Conservation (phyloP, 2,797 vertebrate genomes). For the Anolis apletophallus region DNA sequence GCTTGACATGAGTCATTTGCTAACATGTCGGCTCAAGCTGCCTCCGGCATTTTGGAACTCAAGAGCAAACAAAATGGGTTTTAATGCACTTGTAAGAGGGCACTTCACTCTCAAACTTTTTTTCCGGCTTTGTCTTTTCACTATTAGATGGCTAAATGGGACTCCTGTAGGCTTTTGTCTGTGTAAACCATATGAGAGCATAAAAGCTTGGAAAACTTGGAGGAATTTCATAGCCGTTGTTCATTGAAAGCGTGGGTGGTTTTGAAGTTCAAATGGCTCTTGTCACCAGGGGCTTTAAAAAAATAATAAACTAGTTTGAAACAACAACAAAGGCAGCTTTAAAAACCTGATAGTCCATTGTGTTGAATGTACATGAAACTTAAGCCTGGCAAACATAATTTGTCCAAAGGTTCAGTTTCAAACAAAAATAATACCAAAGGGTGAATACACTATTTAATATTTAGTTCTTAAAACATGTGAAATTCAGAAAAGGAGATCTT, state of each 20-base stretch:
- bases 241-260: conserved; percentile 76
- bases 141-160: conserved; percentile 74
- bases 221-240: conserved; percentile 67
- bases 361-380: conserved; percentile 56
- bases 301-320: conserved; percentile 62
- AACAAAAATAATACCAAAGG: conserved; percentile 39
- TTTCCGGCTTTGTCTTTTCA: conserved; percentile 57
- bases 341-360: conserved; percentile 63
- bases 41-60: conserved; percentile 68
- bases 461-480: background rate
- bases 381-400: conserved; percentile 51
- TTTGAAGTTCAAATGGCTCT: conserved; percentile 67
- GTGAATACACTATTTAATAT: background rate
- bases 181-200: conserved; percentile 69
- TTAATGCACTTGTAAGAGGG: conserved; percentile 72
- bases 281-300: conserved; percentile 63
- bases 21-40: conserved; percentile 58
- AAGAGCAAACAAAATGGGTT: conserved; percentile 72
- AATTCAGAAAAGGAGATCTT: conserved; percentile 44
- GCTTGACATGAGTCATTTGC: conserved; percentile 66
- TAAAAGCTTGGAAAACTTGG: conserved; percentile 73
- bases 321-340: conserved; percentile 56
- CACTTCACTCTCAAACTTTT: conserved; percentile 69
- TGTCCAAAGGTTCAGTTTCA: conserved; percentile 30
- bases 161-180: conserved; percentile 77